phyloP scores from a whole-genome alignment of 1,140 invertebrate species.

The Drosophila parabipectinata region DNA sequence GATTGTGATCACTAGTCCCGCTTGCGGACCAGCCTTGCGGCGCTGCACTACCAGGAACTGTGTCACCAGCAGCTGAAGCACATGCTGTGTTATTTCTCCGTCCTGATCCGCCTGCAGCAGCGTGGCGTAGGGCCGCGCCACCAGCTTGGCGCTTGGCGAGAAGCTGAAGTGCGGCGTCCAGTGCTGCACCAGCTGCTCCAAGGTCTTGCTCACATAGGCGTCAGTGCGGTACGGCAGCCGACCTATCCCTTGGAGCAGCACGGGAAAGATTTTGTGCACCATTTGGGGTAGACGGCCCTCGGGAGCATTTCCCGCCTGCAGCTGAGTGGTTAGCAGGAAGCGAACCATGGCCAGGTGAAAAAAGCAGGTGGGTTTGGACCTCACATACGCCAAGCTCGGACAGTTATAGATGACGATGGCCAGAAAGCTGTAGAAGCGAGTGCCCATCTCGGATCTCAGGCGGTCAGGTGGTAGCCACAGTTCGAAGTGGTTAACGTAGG shows the following conservation, averaged over 20 bases:
- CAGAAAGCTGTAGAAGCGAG: conserved; percentile 78
- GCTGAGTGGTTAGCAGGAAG: conserved; percentile 67
- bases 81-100: conserved; percentile 49
- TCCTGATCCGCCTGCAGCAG: conserved; percentile 61
- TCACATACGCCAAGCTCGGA: conserved; percentile 65
- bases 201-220: conserved; percentile 64
- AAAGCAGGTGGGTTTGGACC: conserved; percentile 78
- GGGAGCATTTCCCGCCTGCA: conserved; percentile 69
- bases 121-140: conserved; percentile 64
- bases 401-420: conserved; percentile 83
- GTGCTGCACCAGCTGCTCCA: conserved; percentile 70
- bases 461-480: conserved; percentile 63
- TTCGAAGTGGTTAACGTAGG: conserved; percentile 73
- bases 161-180: conserved; percentile 81
- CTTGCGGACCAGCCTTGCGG: conserved; percentile 62
- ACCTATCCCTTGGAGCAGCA: conserved; percentile 76
- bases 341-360: conserved; percentile 77
- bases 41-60: conserved; percentile 74
- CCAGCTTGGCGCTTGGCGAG: conserved; percentile 51
- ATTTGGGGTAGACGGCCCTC: conserved; percentile 60
- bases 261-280: conserved; percentile 81
- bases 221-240: conserved; percentile 72
- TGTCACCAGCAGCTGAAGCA: conserved; percentile 63
- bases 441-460: conserved; percentile 52
- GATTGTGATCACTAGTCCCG: conserved; percentile 59